Evolutionary conservation across 2,888 invertebrate genomes (phyloP).

Genomic region (Heliconius ismenius): DNA sequence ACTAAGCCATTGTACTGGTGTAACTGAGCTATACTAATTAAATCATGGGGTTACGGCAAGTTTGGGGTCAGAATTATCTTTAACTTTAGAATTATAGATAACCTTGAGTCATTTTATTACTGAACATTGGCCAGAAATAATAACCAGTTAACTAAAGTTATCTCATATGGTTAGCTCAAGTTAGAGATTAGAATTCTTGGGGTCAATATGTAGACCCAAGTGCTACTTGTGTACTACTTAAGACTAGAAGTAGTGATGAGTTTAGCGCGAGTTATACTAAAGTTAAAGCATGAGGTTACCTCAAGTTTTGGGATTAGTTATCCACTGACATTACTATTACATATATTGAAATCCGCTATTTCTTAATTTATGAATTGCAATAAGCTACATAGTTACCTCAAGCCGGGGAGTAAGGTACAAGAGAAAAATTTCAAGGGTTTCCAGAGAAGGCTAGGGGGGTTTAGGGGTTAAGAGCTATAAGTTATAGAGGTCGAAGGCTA

Average conservation of each 20-base stretch:
- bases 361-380: neutral
- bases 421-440: no score
- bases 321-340: neutral
- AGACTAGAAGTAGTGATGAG: neutral
- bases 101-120: no score
- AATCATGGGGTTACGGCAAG: no score
- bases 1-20: no score
- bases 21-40: no score
- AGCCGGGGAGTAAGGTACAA: no score
- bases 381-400: neutral
- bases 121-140: no score
- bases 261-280: neutral
- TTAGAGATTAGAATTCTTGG: neutral
- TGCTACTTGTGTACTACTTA: neutral
- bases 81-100: no score
- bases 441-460: neutral
- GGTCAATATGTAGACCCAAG: neutral
- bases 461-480: neutral
- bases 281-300: no score
- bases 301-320: neutral
- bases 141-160: no score
- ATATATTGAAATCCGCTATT: neutral
- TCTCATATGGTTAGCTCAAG: neutral
- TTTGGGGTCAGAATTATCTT: no score
- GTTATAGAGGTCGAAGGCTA: neutral